Base-by-base conservation (phyloP, 2,797 vertebrate species). In the Dendrocincla tyrannina region DNA sequence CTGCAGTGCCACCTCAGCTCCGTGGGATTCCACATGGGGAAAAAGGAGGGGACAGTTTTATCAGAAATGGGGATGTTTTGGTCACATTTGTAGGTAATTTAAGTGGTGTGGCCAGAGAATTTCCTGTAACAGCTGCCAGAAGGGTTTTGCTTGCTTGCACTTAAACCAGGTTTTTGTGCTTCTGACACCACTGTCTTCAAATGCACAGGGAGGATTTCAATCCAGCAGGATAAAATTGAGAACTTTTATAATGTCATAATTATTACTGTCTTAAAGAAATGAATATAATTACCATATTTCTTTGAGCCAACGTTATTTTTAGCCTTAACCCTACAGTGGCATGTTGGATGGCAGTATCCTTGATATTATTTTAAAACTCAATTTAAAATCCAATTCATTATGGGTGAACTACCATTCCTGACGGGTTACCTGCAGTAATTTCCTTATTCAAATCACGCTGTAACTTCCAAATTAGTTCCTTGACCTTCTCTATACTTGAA, bases 1-100 rank as follows among this genome's bases (percentile, higher is more conserved):
- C 35, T 15, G 20, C 1, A 0, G n/a, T 1, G 4, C 19, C 44
- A 6, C 59, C 50, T n/a, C 46, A 17, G 0, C 17, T 42, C 30
- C 18, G 30, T 17, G 59, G 32, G 33, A 35, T 67, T 56, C 44
- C 44, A 44, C 44, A 22, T 44, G 44, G 44, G 44, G 19, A 44
- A 44, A 44, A 44, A 22, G 44, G 19, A 44, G 19, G 44, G 44
- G 44, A 44, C 5, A 22, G 44, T 46, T 64, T 42, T 39, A 23
- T 14, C 15, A 7, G 39, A 85, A 69, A 10, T 8, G 1, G 3
- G 80, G 37, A 44, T 4, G 1, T 30, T 89, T 85, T 59, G 56
- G 23, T 41, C 39, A 8, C 0, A 1, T 13, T 16, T 58, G 59
- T n/a, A 8, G 39, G 33, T 67, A 18, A 85, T 68, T 85, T 59